Conservation (phyloP, 2,797 vertebrate genomes). For the Artibeus jamaicensis region DNA sequence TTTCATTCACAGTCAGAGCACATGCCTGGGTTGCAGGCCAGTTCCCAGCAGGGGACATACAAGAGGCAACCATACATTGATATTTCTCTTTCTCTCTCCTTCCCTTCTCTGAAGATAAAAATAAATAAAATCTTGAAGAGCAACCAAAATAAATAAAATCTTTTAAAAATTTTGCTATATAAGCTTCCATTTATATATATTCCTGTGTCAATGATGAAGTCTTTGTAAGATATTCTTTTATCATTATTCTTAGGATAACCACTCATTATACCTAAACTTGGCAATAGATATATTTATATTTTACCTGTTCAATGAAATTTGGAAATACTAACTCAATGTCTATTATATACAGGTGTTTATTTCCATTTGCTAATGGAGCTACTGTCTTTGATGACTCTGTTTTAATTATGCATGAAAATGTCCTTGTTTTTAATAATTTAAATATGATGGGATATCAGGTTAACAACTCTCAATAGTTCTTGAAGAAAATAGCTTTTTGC, state of each 20-base stretch:
- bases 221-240: background rate
- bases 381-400: background rate
- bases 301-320: background rate
- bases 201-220: background rate
- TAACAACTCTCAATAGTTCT: background rate
- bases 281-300: background rate
- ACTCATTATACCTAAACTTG: background rate
- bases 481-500: slow-evolving; percentile 10
- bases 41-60: no score
- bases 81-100: no score
- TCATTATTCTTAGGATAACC: background rate
- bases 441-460: background rate
- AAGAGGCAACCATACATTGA: no score
- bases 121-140: no score
- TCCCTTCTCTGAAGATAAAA: no score
- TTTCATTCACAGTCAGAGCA: no score
- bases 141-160: no score
- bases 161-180: background rate
- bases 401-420: background rate
- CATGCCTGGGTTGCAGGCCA: no score
- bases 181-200: background rate
- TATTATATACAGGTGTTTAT: background rate
- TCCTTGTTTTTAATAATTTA: background rate
- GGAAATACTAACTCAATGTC: background rate
- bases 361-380: background rate